Percentiles rank a stretch among this genome's conserved stretches.
phyloP scores from a whole-genome alignment of 35 echinoderm and acorn worm genomes.

The Eucidaris tribuloides region DNA sequence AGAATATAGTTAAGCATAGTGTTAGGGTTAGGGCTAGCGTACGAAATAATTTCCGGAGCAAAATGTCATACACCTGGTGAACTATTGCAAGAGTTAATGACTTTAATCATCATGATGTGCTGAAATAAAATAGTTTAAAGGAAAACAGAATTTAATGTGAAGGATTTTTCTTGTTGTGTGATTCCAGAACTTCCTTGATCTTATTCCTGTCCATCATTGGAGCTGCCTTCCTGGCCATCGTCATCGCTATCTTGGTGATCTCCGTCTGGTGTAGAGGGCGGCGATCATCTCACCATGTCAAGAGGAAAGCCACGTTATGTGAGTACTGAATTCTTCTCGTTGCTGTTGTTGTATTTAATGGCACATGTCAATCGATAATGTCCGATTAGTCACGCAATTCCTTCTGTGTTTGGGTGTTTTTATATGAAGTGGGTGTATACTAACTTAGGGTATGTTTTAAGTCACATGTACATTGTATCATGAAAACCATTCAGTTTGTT shows the following conservation, averaged over 20 bases:
- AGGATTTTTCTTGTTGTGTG: not conserved
- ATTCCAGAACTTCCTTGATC: constrained; percentile 71
- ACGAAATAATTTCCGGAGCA: too few species aligned
- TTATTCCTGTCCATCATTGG: constrained; percentile 69
- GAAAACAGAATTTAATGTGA: not conserved
- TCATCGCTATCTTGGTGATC: constrained; percentile 65
- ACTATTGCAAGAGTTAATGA: too few species aligned
- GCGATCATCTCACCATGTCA: constrained; percentile 19
- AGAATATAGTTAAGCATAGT: too few species aligned
- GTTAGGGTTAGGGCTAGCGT: too few species aligned
- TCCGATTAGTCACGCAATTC: not conserved
- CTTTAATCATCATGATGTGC: not conserved
- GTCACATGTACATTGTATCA: not conserved
- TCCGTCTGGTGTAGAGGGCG: constrained; percentile 66
- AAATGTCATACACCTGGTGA: too few species aligned
- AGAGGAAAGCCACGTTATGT: constrained; percentile 44
- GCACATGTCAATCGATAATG: too few species aligned
- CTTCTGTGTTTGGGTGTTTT: not conserved
- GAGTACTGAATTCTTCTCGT: constrained; percentile 3
- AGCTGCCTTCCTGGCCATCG: constrained; percentile 55
- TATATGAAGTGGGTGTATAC: not conserved
- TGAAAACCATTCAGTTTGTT: too few species aligned
- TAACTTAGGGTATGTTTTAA: not conserved
- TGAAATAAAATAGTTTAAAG: not conserved
- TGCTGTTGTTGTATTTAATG: too few species aligned